Conservation (phyloP, 2,113 vertebrate genomes). For the Tricholaema leucomelas region DNA sequence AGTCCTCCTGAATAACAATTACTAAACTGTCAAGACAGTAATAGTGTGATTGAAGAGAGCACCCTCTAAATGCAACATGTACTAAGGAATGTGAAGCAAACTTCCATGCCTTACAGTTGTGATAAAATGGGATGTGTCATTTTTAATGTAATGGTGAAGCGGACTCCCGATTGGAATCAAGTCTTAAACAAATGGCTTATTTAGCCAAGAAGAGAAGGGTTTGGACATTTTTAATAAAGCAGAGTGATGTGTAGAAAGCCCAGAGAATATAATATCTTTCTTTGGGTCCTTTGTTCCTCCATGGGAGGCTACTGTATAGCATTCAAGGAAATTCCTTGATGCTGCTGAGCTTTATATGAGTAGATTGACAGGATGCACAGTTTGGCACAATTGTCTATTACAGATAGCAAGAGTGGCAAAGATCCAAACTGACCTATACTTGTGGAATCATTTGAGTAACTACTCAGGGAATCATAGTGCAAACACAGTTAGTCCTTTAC, state of each 20-base stretch:
- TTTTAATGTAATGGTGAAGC: conserved; percentile 6
- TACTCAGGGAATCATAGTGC: not conserved
- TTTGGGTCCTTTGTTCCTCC: not conserved
- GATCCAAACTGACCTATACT: not conserved
- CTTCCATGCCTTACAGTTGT: not conserved
- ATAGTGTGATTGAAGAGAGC: conserved; percentile 24
- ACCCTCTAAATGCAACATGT: conserved; percentile 39
- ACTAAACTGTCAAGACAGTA: conserved; percentile 44
- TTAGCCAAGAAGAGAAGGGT: not conserved
- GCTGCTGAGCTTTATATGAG: not conserved
- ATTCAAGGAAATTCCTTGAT: not conserved
- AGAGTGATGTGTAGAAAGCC: not conserved
- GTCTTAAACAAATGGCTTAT: not conserved
- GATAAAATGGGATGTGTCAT: not conserved
- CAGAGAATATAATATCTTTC: not conserved
- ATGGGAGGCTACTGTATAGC: not conserved
- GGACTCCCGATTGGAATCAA: not conserved
- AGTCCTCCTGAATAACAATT: conserved; percentile 61
- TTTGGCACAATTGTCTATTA: not conserved
- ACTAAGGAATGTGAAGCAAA: conserved; percentile 23
- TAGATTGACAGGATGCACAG: not conserved
- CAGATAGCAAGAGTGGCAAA: conserved; percentile 14
- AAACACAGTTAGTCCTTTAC: not conserved
- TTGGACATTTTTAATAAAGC: not conserved
- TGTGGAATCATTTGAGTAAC: not conserved